Base-by-base conservation (phyloP, 1,140 invertebrate genomes). In the Reticulitermes speratus region DNA sequence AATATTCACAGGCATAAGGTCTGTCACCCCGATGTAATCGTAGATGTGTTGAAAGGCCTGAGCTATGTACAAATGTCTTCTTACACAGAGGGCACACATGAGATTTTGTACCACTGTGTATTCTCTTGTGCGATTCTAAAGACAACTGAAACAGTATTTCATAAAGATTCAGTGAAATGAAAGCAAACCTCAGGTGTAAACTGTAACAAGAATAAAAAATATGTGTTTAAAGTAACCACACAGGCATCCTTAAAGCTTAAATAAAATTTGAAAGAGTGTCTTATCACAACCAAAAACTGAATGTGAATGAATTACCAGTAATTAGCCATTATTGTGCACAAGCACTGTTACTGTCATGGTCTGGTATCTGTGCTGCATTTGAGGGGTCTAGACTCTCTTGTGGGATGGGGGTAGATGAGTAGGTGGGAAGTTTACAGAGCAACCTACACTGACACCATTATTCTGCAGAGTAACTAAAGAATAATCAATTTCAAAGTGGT, bases 1-100 rank as follows among this genome's bases (percentile, higher is more conserved):
- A 88, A n/a, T 82, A 59, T 25, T 87, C 48, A 85, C 87, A 88
- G 3, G 55, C 14, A 81, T 87, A 45, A n/a, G 86, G 86, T 45
- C 85, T 87, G 25, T 87, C 59, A 65, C 86, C 83, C 30, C 38
- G 38, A 69, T 87, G 86, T 55, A 84, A 38, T 52, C 83, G 25
- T 21, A 87, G 38, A 81, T 87, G 86, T n/a, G 45, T 30, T 45
- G 48, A 85, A 38, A 87, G 86, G 38, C 86, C 48, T 44, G 86
- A 83, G 3, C 14, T 23, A 84, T 87, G 86, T 30, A 87, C 86
- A 48, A 87, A 87, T 52, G 45, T 48, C n/a, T 81, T 87, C 25
- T 59, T 52, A 30, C 86, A 87, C 32, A 84, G 8, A 38, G 82
- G 48, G 52, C 86, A 87, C n/a, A 83, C 83, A 48, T 30, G 32